Percentiles rank a stretch among this genome's conserved stretches.
phyloP scores from a whole-genome alignment of 2,113 vertebrate genomes.

The Halichoeres trimaculatus region DNA sequence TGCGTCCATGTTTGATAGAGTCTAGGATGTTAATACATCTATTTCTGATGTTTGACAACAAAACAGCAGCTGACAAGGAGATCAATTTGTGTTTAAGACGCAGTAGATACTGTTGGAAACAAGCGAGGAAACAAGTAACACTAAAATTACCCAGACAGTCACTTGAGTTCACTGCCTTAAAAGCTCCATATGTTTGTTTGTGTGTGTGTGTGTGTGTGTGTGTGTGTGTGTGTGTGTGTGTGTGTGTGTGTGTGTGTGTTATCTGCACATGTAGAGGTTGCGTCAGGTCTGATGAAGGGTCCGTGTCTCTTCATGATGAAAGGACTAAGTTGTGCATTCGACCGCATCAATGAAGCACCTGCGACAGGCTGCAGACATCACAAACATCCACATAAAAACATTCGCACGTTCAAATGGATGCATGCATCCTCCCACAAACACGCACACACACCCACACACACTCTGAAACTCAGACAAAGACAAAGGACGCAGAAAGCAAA shows the following conservation, averaged over 20 bases:
- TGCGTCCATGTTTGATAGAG: too few species aligned
- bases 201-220: too few species aligned
- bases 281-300: slow-evolving; percentile 53
- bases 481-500: slow-evolving; percentile 3
- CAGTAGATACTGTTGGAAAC: too few species aligned
- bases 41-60: too few species aligned
- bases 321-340: slow-evolving; percentile 49
- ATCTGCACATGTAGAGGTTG: not conserved
- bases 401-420: not conserved
- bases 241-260: not conserved
- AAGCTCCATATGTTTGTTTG: not conserved
- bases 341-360: slow-evolving; percentile 59
- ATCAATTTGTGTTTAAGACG: too few species aligned
- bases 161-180: too few species aligned
- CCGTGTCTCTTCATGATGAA: slow-evolving; percentile 58
- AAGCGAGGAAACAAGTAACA: too few species aligned
- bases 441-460: not conserved
- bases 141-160: too few species aligned
- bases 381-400: slow-evolving; percentile 19
- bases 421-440: not conserved
- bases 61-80: too few species aligned
- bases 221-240: not conserved
- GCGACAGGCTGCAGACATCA: slow-evolving; percentile 39
- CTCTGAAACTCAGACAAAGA: slow-evolving; percentile 5
- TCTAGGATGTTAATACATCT: too few species aligned